Base-by-base conservation (phyloP, 2,888 invertebrate genomes). In the Protodeltote pygarga region DNA sequence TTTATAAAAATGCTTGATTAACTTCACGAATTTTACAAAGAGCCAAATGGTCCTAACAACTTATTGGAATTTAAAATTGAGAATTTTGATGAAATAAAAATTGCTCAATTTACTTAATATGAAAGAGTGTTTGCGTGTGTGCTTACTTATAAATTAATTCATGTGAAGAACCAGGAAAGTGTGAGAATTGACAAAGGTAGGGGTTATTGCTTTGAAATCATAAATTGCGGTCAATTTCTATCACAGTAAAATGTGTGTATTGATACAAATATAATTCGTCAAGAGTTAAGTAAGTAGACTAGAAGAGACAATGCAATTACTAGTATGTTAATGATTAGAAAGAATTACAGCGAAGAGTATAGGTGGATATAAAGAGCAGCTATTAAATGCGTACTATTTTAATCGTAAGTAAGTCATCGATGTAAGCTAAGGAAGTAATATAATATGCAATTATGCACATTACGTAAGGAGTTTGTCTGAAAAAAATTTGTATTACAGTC, bases 21-120 rank as follows among this genome's bases (percentile, higher is more conserved):
- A 38, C 53, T 44, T 60, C 34, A 61, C 63, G 40, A 62, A 55
- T 58, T 62, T 54, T 5, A 25, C 47, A 62, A 25, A 4, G 44
- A 60, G 61, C 61, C 69, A 65, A 64, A 59, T 47, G 38, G 29
- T 46, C 52, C 35, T 13, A 64, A 58, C 65, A 50, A 59, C 39
- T 46, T 41, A 32, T 27, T 48, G 49, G 32, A 66, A 60, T 68
- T 50, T 60, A 46, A 44, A 65, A 68, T 65, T 68, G 63, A 66
- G 50, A 51, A 47, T 69, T 64, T 57, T 50, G 58, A 42, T 44
- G 9, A 50, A 61, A 53, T 38, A 40, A 41, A 52, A 47, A 58
- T 67, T 67, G 67, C 67, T 67, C 71, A 67, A 67, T 62, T 70
- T 63, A 52, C 35, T 53, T 41, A 50, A 41, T 31, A 17, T 49